Evolutionary conservation across 2,888 invertebrate species (phyloP).

Genomic region (Dryobota labecula): DNA sequence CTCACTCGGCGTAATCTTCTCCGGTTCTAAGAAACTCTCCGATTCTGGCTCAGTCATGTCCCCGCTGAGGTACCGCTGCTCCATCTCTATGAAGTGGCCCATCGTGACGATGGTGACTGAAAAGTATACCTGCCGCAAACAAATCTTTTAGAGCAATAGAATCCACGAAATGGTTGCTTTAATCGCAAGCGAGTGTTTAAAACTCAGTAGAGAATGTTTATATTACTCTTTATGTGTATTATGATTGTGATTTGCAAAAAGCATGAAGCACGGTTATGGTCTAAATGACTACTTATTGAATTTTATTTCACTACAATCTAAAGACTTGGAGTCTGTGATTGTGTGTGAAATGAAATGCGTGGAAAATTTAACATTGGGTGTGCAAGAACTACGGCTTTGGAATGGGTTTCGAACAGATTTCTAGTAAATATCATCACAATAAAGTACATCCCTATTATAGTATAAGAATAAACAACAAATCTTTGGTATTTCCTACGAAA

Average conservation of each 20-base stretch:
- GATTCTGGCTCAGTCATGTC: conserved; percentile 89
- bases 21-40: conserved; percentile 91
- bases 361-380: neutral
- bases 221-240: neutral
- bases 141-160: conserved; percentile 45
- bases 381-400: neutral
- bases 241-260: neutral
- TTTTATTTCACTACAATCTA: neutral
- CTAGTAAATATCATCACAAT: neutral
- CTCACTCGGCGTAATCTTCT: conserved; percentile 89
- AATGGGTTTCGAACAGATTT: neutral
- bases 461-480: too few species aligned
- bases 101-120: conserved; percentile 91
- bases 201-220: too few species aligned
- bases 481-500: neutral
- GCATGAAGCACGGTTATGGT: neutral
- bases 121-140: conserved; percentile 92
- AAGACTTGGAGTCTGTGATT: neutral
- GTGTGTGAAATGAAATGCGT: neutral
- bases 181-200: neutral
- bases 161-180: neutral
- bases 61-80: conserved; percentile 92
- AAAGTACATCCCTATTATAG: neutral
- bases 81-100: conserved; percentile 92
- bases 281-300: neutral